Base-by-base conservation (phyloP, 2,113 vertebrate species). In the Nipponia nippon region DNA sequence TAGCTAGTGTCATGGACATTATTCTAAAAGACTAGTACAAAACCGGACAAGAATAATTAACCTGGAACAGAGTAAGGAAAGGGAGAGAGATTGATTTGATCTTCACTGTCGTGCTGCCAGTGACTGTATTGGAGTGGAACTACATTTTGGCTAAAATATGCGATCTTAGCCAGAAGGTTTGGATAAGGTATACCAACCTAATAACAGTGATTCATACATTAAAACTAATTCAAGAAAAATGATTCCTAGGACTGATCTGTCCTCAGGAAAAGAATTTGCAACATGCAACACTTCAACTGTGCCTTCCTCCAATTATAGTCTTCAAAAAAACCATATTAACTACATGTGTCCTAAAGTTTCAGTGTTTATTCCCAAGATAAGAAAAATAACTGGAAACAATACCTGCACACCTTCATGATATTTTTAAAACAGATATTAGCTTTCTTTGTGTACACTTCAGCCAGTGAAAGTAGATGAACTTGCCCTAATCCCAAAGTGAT, bases 311-410 rank as follows among this genome's bases (percentile, higher is more conserved):
- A 69, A 58, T 44, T 58, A 42, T 16, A 62, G 36, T n/a, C 36
- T 67, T 52, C 7, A 44, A 69, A 5, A 7, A 73, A 36, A 1
- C 1, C 0, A 0, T 4, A 29, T 47, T 58, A 44, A 10, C 3
- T 58, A 27, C 3, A 19, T 2, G 1, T 23, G 16, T 75, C 7
- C 9, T 61, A 26, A 88, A 49, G 20, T 78, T 90, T 53, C 55
- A 73, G 1, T 3, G 0, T 67, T 81, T 76, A 58, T 71, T 77
- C 7, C 19, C 34, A 90, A 53, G 13, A 49, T 21, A 83, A 78
- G 29, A 88, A 81, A 69, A 78, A 40, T 25, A 29, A 38, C 10
- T 84, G 44, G 12, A 49, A 71, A 72, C 9, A 62, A 12, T 49
- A 58, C 44, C 44, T 69, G 5, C 6, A n/a, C 4, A 49, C 1